Percentiles rank a stretch among this genome's conserved stretches.
These are phyloP conservation scores for Pheosia tremula DNA, from an alignment of 2,888 invertebrate genomes.

Conservation along the genomic window DNA sequence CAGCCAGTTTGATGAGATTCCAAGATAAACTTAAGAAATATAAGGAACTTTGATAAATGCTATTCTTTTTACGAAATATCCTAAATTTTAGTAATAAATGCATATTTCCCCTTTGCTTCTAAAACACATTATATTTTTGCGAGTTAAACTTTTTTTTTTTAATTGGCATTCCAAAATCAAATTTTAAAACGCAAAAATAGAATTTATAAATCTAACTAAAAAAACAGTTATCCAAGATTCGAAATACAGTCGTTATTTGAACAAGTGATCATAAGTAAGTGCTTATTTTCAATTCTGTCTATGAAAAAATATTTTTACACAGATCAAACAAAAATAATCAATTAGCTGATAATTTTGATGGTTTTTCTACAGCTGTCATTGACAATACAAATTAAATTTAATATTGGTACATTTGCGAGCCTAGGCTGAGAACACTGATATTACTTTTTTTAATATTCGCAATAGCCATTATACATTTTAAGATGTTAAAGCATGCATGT, in stretches of 20 bases:
- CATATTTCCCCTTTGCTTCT: background rate
- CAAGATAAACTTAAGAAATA: background rate
- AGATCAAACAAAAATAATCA: no score
- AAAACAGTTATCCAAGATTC: background rate
- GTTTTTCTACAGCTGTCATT: no score
- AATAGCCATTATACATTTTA: no score
- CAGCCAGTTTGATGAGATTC: conserved; percentile 8
- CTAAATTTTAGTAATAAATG: background rate
- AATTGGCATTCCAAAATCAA: background rate
- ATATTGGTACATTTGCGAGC: no score
- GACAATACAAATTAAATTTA: no score
- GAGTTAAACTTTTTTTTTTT: background rate
- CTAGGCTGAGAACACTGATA: no score
- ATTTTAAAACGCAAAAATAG: background rate
- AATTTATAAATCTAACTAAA: background rate
- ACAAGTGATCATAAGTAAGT: no score
- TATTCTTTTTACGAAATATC: background rate
- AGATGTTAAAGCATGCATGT: no score
- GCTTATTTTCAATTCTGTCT: no score
- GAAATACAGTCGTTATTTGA: background rate
- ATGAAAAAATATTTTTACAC: no score
- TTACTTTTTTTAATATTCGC: no score
- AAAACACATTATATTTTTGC: background rate
- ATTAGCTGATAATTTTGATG: no score
- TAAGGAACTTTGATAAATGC: conserved; percentile 1